Evolutionary conservation across 2,888 invertebrate species (phyloP).

Genomic region (Xestia rhomboidea): DNA sequence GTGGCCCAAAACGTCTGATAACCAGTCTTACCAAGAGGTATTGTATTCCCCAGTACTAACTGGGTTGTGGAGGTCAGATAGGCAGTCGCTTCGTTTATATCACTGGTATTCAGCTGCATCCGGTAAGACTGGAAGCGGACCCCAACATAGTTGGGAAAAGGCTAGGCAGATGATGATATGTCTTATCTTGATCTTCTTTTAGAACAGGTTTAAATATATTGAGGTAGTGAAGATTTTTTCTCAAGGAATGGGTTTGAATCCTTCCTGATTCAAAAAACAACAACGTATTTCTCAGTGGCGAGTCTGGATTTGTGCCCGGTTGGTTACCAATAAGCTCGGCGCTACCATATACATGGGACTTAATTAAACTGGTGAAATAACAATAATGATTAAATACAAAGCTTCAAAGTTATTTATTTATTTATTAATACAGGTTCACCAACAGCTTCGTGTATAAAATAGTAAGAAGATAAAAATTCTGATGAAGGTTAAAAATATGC

Average conservation of each 20-base stretch:
- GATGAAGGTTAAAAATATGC: neutral
- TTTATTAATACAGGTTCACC: no score
- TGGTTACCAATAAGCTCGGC: neutral
- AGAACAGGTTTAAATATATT: neutral
- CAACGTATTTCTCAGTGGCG: neutral
- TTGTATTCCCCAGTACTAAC: no score
- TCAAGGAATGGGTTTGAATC: neutral
- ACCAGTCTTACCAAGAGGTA: no score
- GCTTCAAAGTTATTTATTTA: no score
- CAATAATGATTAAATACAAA: neutral
- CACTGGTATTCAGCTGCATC: no score
- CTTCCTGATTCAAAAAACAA: neutral
- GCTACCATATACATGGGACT: neutral
- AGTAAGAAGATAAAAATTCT: neutral
- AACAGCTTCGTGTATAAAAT: no score
- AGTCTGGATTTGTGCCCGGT: neutral
- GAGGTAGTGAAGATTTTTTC: neutral
- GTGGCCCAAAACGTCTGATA: no score
- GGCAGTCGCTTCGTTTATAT: no score
- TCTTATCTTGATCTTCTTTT: neutral
- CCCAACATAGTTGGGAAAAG: no score
- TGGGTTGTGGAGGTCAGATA: no score
- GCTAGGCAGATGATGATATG: no score
- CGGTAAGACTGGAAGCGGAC: no score
- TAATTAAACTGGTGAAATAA: neutral